Evolutionary conservation across 2,888 invertebrate genomes (phyloP), one percentile per base, ranked within the genome.

Genomic region (Nemotelus nigrinus): DNA sequence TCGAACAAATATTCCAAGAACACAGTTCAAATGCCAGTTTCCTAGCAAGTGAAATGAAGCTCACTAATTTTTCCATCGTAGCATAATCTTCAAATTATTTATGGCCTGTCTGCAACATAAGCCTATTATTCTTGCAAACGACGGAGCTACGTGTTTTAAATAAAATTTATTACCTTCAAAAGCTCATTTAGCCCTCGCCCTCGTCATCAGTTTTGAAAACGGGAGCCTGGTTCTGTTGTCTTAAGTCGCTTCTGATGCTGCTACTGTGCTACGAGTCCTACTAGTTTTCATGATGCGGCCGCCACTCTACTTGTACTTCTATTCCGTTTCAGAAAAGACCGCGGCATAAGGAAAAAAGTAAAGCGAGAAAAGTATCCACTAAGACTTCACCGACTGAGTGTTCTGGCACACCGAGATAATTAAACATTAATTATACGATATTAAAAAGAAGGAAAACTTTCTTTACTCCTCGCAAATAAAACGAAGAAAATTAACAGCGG

Each of bases 31-130:
- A 57, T 25, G 10, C 57, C 57, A 63, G 25, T 41, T n/a, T 47
- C 65, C 50, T 50, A 43, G 48, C 68, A 53, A 68, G 41, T 68
- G 50, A 55, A 71, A 65, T 57, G 64, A 76, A 77, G 74, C 75
- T 50, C 68, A 77, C 78, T 78, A 79, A 79, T 79, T 79, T 79
- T 77, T 79, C 72, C 77, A 68, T 65, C 65, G 48, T 39, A 43
- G 58, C 63, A 76, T 79, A 78, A 79, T 79, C 78, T 76, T 53
- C 57, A 77, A 78, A 80, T 78, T 80, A 80, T 80, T 80, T 80
- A 80, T 77, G 77, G 76, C 80, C 78, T 80, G 80, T 80, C 80
- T 80, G 64, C 78, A 80, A 60, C 80, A 80, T 80, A 80, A 80
- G 80, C 78, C 80, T 80, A 80, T 80, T 80, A 78, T 78, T 78